Evolutionary conservation across 2,797 vertebrate species (phyloP), one percentile per base, ranked within the genome.

Genomic region (Argya squamiceps): DNA sequence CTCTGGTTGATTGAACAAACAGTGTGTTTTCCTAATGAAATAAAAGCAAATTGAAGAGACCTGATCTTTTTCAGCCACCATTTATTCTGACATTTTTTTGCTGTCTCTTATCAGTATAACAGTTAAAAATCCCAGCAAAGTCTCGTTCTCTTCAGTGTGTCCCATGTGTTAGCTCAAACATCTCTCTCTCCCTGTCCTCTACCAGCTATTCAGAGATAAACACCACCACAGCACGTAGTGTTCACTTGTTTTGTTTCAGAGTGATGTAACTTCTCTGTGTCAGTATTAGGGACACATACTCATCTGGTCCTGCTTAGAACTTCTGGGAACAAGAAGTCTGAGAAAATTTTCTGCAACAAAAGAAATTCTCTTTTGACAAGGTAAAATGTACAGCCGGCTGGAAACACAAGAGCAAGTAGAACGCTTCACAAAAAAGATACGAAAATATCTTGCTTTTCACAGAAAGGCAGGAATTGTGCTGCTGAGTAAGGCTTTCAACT

Each of bases 11-110:
- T 84, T 75, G 56, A 82, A 68, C 34, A 92, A 92, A 79, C 44
- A 56, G 56, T 10, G 32, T 93, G 70, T 70, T 94, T 92, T 93
- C 56, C 60, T 90, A 43, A 80, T 64, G 78, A 86, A 96, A 93
- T 56, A 50, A 80, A 95, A 92, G 41, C 76, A 88, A 92, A 86
- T 65, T 84, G 71, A 71, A 84, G 77, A 88, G 79, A 37, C 18
- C 27, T 53, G 27, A 27, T 91, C 24, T 10, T 59, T 60, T 71
- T 59, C 77, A 67, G 55, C 43, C 43, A 39, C 32, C 44, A 30
- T 85, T 63, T 85, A 46, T 74, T 60, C 79, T 64, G 70, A 87
- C 62, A 70, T 95, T 94, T 96, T 56, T 94, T 94, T 94, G 68
- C 41, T 80, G 73, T 65, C 36, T 43, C 16, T 82, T 91, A 82